Conservation (phyloP, 2,888 invertebrate genomes). For the Orchesellides sinensis region DNA sequence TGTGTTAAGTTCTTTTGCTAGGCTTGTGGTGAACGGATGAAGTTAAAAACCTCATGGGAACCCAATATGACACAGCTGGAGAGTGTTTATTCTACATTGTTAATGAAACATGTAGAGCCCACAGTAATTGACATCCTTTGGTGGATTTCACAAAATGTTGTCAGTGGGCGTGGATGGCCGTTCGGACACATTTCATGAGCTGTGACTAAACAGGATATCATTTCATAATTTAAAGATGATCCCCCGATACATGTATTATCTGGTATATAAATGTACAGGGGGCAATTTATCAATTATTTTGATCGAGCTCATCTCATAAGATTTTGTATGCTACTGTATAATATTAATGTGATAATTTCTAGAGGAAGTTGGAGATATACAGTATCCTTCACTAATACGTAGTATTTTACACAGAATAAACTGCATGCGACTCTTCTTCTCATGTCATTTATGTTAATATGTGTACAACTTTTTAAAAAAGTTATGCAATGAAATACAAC, state of each 20-base stretch:
- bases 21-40: constrained; percentile 42
- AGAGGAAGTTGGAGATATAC: too few relatives aligned
- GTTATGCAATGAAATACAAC: background rate
- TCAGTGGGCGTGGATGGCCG: constrained; percentile 41
- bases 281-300: too few relatives aligned
- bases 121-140: constrained; percentile 59
- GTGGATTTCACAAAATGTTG: constrained; percentile 51
- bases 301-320: too few relatives aligned
- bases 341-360: too few relatives aligned
- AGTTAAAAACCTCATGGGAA: constrained; percentile 59
- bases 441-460: background rate
- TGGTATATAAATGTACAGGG: too few relatives aligned
- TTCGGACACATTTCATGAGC: constrained; percentile 46
- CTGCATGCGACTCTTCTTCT: too few relatives aligned
- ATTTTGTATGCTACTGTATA: too few relatives aligned
- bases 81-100: constrained; percentile 57
- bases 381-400: too few relatives aligned
- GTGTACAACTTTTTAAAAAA: too few relatives aligned
- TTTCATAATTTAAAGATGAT: background rate
- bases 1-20: constrained; percentile 11
- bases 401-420: too few relatives aligned
- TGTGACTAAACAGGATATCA: constrained; percentile 11
- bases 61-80: constrained; percentile 65
- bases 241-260: too few relatives aligned
- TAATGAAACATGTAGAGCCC: constrained; percentile 57